phyloP scores from a whole-genome alignment of 2,797 vertebrate species.

The Corythornis leucogaster region DNA sequence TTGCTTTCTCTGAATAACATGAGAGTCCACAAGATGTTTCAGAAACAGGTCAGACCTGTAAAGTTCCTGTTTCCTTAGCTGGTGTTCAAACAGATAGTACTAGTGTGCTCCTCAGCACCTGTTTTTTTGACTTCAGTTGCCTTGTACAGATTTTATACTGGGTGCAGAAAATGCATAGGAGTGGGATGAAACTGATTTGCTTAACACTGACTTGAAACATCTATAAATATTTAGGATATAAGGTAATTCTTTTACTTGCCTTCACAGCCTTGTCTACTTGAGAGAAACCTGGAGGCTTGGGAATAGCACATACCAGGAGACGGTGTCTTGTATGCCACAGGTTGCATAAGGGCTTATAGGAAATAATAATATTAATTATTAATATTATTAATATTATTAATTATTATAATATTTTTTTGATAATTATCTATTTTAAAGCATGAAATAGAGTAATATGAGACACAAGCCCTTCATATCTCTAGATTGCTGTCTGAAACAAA shows the following conservation, averaged over 20 bases:
- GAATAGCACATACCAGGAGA: background rate
- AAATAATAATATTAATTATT: too few relatives aligned
- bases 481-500: background rate
- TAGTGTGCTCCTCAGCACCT: background rate
- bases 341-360: background rate
- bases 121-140: background rate
- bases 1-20: background rate
- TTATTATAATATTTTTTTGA: background rate
- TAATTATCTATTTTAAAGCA: background rate
- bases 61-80: conserved; percentile 12
- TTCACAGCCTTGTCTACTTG: background rate
- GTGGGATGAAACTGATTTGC: background rate
- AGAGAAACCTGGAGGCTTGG: background rate
- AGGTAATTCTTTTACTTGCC: background rate
- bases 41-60: background rate
- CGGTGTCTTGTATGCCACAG: background rate
- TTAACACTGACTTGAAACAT: background rate
- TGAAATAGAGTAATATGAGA: background rate
- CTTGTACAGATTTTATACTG: background rate
- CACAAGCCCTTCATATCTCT: background rate
- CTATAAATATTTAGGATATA: background rate
- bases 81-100: background rate
- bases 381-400: too few relatives aligned
- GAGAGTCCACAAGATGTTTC: background rate
- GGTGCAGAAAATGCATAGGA: background rate